Conservation (phyloP, 1,140 invertebrate species). For the Bombus waltoni region DNA sequence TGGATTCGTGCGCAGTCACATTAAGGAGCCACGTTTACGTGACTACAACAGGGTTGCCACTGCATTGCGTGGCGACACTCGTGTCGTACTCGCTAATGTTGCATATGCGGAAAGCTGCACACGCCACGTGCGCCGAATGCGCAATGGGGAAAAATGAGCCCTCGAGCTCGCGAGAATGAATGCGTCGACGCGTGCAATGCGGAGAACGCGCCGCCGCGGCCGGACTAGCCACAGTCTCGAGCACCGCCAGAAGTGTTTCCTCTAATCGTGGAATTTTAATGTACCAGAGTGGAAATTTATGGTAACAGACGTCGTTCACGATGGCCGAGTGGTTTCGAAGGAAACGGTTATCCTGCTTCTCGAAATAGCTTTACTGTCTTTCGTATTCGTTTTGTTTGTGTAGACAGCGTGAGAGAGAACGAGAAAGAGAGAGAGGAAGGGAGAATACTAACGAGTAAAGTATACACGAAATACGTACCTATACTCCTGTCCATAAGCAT, state of each 20-base stretch:
- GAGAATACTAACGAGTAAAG: too few species aligned
- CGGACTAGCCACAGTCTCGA: not conserved
- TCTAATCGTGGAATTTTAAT: conserved; percentile 1
- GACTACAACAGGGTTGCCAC: conserved; percentile 50
- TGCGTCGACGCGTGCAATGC: conserved; percentile 3
- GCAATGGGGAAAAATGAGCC: not conserved
- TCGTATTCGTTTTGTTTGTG: not conserved
- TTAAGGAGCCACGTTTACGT: conserved; percentile 40
- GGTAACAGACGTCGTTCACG: not conserved
- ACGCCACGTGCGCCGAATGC: conserved; percentile 28
- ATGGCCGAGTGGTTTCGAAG: not conserved
- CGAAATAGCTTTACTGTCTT: not conserved
- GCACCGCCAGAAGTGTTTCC: not conserved
- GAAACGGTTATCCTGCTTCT: not conserved
- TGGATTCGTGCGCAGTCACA: conserved; percentile 35
- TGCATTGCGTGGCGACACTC: conserved; percentile 66
- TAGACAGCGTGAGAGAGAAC: too few species aligned
- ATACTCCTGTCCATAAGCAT: too few species aligned
- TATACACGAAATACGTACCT: too few species aligned
- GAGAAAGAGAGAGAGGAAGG: not conserved
- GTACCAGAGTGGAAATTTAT: not conserved
- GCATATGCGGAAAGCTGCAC: conserved; percentile 61
- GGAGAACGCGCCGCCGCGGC: not conserved
- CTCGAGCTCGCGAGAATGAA: not conserved
- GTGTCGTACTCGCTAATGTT: conserved; percentile 51